phyloP scores from a whole-genome alignment of 1,140 invertebrate genomes.

The Drosophila paulistorum region DNA sequence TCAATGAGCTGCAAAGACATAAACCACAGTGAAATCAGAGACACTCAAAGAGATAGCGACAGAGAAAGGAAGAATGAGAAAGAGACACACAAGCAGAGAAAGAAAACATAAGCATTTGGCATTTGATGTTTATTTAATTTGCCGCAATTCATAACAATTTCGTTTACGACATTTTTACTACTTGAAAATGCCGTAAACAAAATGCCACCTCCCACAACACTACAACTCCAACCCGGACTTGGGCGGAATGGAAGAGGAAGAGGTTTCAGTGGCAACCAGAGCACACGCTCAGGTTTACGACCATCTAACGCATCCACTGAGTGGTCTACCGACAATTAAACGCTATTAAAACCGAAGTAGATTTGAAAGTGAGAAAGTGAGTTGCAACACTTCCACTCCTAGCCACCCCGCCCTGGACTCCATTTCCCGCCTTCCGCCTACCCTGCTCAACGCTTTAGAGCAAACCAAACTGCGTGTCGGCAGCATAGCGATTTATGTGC shows the following conservation, averaged over 20 bases:
- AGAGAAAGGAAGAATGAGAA: conserved; percentile 15
- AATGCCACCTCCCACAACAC: conserved; percentile 54
- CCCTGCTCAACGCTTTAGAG: not conserved
- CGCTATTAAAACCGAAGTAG: conserved; percentile 43
- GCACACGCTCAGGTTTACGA: conserved; percentile 50
- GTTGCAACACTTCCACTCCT: conserved; percentile 32
- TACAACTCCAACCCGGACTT: not conserved
- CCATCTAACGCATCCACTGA: conserved; percentile 38
- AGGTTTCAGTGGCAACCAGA: not conserved
- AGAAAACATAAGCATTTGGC: conserved; percentile 52
- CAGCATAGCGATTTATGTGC: conserved; percentile 68
- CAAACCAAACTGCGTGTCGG: conserved; percentile 23
- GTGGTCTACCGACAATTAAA: conserved; percentile 65
- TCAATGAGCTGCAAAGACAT: conserved; percentile 55
- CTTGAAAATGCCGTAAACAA: conserved; percentile 70
- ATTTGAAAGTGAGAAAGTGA: conserved; percentile 60
- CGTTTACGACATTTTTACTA: conserved; percentile 79
- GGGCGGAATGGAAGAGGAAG: not conserved
- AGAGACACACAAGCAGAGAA: conserved; percentile 3
- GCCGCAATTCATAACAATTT: conserved; percentile 79
- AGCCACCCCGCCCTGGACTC: not conserved
- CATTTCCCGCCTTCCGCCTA: not conserved
- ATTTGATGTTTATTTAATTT: conserved; percentile 81
- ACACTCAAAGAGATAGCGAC: conserved; percentile 1
- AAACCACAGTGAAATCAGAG: conserved; percentile 27